Conservation (phyloP, 2,888 invertebrate genomes). For the Drosophila fulvimacula region DNA sequence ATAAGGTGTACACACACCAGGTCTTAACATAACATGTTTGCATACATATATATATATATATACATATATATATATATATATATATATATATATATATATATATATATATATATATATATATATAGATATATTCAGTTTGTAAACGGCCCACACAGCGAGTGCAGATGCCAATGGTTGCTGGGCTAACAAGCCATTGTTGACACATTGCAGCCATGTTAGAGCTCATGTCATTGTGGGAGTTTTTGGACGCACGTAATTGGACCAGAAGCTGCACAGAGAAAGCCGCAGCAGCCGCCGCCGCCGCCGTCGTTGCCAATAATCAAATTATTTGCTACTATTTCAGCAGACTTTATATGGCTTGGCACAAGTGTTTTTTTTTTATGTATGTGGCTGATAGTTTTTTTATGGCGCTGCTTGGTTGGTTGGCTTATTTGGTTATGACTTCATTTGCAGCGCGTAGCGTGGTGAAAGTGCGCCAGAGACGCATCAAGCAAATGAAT, state of each 20-base stretch:
- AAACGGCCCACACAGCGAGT: conserved; percentile 60
- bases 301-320: conserved; percentile 34
- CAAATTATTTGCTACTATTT: conserved; percentile 42
- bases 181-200: conserved; percentile 80
- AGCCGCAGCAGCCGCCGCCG: conserved; percentile 47
- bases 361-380: conserved; percentile 3
- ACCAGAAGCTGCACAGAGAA: conserved; percentile 50
- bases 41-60: neutral
- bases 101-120: neutral
- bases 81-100: neutral
- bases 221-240: conserved; percentile 62
- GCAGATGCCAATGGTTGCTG: conserved; percentile 48
- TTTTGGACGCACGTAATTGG: conserved; percentile 57
- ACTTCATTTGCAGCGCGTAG: conserved; percentile 63
- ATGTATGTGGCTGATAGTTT: conserved; percentile 32
- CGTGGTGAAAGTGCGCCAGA: conserved; percentile 67
- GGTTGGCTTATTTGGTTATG: conserved; percentile 73
- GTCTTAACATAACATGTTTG: conserved; percentile 38
- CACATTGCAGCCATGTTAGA: conserved; percentile 75
- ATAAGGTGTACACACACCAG: conserved; percentile 60
- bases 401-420: conserved; percentile 35
- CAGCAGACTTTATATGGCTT: conserved; percentile 27
- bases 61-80: neutral
- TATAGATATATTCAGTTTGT: neutral
- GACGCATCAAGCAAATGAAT: conserved; percentile 63